Conservation (phyloP, 2,797 vertebrate species). For the Phoebastria nigripes region DNA sequence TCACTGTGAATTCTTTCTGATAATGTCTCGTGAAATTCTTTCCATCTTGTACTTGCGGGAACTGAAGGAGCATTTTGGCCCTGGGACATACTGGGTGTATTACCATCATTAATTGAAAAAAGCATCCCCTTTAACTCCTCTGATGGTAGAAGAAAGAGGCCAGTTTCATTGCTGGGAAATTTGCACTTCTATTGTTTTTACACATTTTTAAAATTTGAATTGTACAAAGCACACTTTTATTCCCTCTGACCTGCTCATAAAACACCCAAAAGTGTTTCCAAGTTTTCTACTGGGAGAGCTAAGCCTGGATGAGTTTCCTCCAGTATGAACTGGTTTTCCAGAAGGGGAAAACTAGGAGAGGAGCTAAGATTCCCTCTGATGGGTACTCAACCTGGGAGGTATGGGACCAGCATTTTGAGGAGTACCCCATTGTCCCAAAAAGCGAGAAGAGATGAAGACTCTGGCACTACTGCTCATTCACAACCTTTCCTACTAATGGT, state of each 20-base stretch:
- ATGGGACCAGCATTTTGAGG: background rate
- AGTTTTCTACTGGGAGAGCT: background rate
- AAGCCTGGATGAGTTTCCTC: background rate
- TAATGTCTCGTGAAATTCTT: conserved; percentile 55
- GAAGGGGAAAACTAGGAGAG: background rate
- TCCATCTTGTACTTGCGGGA: conserved; percentile 38
- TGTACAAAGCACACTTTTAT: background rate
- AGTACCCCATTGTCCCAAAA: background rate
- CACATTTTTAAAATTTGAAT: background rate
- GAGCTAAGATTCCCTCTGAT: background rate
- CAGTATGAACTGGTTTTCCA: background rate
- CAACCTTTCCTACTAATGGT: background rate
- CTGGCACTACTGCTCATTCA: background rate
- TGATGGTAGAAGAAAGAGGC: background rate
- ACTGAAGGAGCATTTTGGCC: conserved; percentile 32
- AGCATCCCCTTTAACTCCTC: background rate
- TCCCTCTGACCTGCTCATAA: background rate
- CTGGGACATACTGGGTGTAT: background rate
- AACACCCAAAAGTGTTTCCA: background rate
- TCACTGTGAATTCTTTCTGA: conserved; percentile 50
- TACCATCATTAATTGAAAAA: background rate
- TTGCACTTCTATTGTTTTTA: background rate
- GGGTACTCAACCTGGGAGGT: background rate
- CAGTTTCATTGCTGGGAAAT: background rate
- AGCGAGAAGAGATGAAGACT: background rate